phyloP scores from a whole-genome alignment of 2,113 vertebrate species.

The Gavia stellata region DNA sequence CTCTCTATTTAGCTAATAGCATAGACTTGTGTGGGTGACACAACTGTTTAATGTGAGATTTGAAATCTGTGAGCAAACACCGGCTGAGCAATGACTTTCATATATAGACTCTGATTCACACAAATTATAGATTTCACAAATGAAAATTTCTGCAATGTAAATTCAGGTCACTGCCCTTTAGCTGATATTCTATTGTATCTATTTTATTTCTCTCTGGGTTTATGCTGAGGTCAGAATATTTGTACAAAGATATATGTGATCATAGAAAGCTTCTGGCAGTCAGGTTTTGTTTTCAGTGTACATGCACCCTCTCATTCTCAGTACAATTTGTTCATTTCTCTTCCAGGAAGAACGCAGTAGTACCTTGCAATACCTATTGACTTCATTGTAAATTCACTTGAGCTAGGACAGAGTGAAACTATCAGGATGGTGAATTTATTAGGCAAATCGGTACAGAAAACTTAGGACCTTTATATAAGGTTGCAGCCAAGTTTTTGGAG shows the following conservation, averaged over 20 bases:
- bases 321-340: conserved; percentile 16
- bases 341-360: background rate
- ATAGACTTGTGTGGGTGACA: background rate
- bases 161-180: background rate
- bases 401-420: background rate
- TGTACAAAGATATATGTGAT: background rate
- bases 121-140: background rate
- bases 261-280: background rate
- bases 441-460: background rate
- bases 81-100: background rate
- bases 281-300: conserved; percentile 8
- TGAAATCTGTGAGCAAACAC: background rate
- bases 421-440: background rate
- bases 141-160: background rate
- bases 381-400: background rate
- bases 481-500: background rate
- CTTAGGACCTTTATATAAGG: background rate
- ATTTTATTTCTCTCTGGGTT: background rate
- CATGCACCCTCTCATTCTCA: background rate
- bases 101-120: background rate
- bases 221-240: background rate
- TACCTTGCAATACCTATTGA: background rate
- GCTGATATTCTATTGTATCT: background rate
- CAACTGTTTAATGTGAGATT: background rate
- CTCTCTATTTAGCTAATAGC: background rate